Conservation (phyloP, 2,113 vertebrate genomes). For the Eubucco bourcierii region DNA sequence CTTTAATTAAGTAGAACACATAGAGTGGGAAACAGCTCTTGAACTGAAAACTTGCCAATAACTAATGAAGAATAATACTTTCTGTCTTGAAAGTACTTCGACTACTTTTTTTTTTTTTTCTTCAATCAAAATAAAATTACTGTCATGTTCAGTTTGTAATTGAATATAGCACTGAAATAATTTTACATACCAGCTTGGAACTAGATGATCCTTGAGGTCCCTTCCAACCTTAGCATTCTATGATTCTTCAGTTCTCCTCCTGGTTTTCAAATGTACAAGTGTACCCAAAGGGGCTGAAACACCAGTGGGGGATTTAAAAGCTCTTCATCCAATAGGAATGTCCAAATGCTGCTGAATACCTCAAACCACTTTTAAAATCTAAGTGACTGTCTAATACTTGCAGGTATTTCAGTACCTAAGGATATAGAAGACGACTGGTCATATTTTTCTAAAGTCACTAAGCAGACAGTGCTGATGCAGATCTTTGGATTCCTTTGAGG, state of each 20-base stretch:
- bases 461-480: background rate
- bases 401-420: background rate
- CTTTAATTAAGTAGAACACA: background rate
- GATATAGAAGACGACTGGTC: background rate
- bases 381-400: background rate
- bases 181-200: background rate
- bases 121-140: background rate
- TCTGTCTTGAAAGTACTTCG: background rate
- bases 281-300: background rate
- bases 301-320: background rate
- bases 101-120: background rate
- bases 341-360: background rate
- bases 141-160: background rate
- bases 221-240: too few species aligned
- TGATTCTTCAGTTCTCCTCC: background rate
- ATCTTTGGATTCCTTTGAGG: background rate
- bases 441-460: background rate
- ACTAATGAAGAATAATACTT: background rate
- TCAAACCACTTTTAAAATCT: background rate
- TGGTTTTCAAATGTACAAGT: background rate
- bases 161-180: background rate
- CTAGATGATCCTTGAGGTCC: too few species aligned
- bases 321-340: background rate
- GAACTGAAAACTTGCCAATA: background rate
- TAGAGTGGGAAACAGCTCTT: background rate